A percentile compares a stretch with the other conserved stretches of the same genome.
Conservation (phyloP, 2,797 vertebrate species). For the Myotis pilosus region DNA sequence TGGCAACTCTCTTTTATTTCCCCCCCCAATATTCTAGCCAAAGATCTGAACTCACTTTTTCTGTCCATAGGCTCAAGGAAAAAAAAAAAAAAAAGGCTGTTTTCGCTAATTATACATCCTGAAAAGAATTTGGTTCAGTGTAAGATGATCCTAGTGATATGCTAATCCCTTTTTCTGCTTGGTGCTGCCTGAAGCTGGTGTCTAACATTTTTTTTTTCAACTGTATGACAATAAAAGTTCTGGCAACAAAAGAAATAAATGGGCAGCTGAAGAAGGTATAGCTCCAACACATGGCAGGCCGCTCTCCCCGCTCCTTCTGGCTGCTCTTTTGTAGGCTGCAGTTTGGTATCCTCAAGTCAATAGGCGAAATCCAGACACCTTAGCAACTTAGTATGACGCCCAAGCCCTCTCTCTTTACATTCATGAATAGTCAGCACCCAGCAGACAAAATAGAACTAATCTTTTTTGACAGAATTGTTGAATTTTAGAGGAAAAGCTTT, state of each 20-base stretch:
- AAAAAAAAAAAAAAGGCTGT: constrained; percentile 75
- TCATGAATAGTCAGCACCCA: constrained; percentile 91
- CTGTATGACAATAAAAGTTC: constrained; percentile 96
- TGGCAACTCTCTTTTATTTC: constrained; percentile 79
- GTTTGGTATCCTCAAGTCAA: constrained; percentile 88
- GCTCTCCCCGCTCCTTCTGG: constrained; percentile 86
- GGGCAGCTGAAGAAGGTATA: constrained; percentile 88
- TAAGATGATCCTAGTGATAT: constrained; percentile 99
- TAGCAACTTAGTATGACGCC: constrained; percentile 89
- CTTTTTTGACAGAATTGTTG: constrained; percentile 92
- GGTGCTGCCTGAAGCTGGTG: constrained; percentile 90
- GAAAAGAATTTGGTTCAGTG: constrained; percentile 91
- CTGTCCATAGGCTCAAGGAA: constrained; percentile 76
- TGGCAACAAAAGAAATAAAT: constrained; percentile 95
- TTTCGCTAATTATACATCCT: constrained; percentile 88
- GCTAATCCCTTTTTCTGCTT: constrained; percentile 95
- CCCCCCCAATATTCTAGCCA: constrained; percentile 77
- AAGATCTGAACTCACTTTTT: constrained; percentile 80
- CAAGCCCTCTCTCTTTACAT: constrained; percentile 87
- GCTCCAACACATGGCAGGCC: constrained; percentile 88
- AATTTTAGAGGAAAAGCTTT: constrained; percentile 88
- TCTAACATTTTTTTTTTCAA: constrained; percentile 86
- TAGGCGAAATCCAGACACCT: constrained; percentile 87
- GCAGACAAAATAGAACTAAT: constrained; percentile 92
- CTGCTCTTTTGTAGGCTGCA: constrained; percentile 94